Evolutionary conservation across 2,797 vertebrate genomes (phyloP), one percentile per base, ranked within the genome.

Genomic region (Rhynchotus rufescens): DNA sequence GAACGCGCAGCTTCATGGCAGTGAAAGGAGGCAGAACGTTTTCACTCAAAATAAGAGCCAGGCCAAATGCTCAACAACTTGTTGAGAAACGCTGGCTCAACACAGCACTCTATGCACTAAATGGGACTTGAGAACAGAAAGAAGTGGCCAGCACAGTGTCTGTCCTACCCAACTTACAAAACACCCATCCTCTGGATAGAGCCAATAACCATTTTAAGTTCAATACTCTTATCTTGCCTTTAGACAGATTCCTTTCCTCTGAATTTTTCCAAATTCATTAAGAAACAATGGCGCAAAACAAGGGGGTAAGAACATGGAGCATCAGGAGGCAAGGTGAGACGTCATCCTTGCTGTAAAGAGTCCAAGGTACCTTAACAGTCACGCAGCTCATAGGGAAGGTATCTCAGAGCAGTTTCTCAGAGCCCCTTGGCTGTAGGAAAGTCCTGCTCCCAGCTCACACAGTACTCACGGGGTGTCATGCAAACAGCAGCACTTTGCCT

Each of bases 1-100:
- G 2, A 94, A 76, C 0, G 22, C 73, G 2, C 62, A 26, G 90
- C 80, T 85, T 74, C 93, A 17, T 79, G 90, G 95, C 96, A 93
- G 66, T 1, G 3, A 91, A 67, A 1, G 1, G 60, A 90, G 84
- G 79, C 82, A 92, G 94, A 96, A 94, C 91, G 30, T 94, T 95
- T 90, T 89, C 90, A 95, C 88, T 92, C 93, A 87, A 89, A 91
- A 94, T 83, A 94, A 94, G 88, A 94, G 81, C 90, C 93, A 92
- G 92, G 88, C 91, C 93, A 94, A 96, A 83, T 7, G 89, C 81
- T 90, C 81, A 83, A 34, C 83, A 89, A 92, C 80, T 90, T 42
- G 69, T 90, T 81, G 94, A 89, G 93, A 36, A 96, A 79, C 65
- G 86, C 91, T 94, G 91, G 90, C 91, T 95, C 86, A 80, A 77